Conservation (phyloP, 1,140 invertebrate genomes). For the Myzus persicae region DNA sequence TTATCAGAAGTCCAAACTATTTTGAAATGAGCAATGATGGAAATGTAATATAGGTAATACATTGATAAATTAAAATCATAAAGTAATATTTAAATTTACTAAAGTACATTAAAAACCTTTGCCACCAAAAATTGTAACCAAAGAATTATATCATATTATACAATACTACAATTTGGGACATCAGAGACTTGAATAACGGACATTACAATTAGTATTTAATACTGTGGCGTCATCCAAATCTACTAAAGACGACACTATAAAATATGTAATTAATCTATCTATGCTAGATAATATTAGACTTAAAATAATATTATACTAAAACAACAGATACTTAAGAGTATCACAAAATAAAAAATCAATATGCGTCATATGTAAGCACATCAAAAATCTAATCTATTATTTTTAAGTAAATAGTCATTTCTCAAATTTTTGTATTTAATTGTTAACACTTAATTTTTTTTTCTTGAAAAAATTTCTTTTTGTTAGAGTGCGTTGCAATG, state of each 20-base stretch:
- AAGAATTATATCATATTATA: background rate
- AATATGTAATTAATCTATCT: background rate
- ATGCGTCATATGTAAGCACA: background rate
- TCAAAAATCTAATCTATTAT: background rate
- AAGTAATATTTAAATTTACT: background rate
- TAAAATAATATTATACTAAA: slow-evolving; percentile 3
- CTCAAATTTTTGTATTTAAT: background rate
- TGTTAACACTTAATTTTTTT: slow-evolving; percentile 21
- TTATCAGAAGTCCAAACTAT: background rate
- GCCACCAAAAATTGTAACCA: background rate
- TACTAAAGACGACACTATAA: too few species aligned
- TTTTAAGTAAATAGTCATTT: slow-evolving; percentile 22
- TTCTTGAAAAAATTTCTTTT: slow-evolving; percentile 42
- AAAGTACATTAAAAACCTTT: background rate
- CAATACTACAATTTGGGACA: background rate
- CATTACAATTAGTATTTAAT: too few species aligned
- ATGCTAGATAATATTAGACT: background rate
- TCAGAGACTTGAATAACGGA: too few species aligned
- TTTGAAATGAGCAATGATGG: background rate
- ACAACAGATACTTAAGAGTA: background rate
- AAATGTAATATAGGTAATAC: background rate
- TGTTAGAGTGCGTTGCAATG: slow-evolving; percentile 23
- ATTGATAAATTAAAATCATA: background rate
- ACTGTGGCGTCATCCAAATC: too few species aligned
- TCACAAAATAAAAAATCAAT: background rate